Evolutionary conservation across 1,140 invertebrate species (phyloP).

Genomic region (Penaeus chinensis): DNA sequence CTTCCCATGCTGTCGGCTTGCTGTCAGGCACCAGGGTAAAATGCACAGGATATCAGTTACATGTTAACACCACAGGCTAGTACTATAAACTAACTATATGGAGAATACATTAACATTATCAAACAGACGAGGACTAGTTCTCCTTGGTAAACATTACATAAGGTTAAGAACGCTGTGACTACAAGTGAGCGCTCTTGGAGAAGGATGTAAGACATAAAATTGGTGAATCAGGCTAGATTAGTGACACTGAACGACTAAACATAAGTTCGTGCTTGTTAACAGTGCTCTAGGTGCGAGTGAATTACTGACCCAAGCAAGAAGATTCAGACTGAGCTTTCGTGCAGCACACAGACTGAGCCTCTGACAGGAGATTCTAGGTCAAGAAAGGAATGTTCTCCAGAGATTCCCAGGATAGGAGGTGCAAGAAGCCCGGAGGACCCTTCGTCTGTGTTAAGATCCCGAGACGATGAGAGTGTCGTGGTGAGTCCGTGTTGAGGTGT

Average conservation of each 20-base stretch:
- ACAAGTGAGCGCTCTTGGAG: too few relatives aligned
- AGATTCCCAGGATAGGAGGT: background rate
- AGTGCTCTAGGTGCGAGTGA: background rate
- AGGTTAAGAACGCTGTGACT: too few relatives aligned
- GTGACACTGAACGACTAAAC: too few relatives aligned
- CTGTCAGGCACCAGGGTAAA: conserved; percentile 29
- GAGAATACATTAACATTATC: background rate
- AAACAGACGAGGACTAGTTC: too few relatives aligned
- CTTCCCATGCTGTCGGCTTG: conserved; percentile 32
- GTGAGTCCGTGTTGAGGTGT: background rate
- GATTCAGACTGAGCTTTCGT: conserved; percentile 40
- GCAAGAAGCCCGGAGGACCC: conserved; percentile 9
- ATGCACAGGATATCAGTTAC: conserved; percentile 6
- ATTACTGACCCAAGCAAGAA: background rate
- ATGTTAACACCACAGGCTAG: background rate
- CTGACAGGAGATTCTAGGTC: background rate
- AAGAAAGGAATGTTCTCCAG: background rate
- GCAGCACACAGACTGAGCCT: conserved; percentile 30
- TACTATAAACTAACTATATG: conserved; percentile 13
- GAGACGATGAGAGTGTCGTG: too few relatives aligned
- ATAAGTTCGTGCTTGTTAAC: background rate
- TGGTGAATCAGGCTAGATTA: too few relatives aligned
- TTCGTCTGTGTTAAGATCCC: background rate
- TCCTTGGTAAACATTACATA: too few relatives aligned
- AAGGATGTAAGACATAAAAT: too few relatives aligned